Conservation (phyloP, 2,113 vertebrate genomes). For the Seriola quinqueradiata region DNA sequence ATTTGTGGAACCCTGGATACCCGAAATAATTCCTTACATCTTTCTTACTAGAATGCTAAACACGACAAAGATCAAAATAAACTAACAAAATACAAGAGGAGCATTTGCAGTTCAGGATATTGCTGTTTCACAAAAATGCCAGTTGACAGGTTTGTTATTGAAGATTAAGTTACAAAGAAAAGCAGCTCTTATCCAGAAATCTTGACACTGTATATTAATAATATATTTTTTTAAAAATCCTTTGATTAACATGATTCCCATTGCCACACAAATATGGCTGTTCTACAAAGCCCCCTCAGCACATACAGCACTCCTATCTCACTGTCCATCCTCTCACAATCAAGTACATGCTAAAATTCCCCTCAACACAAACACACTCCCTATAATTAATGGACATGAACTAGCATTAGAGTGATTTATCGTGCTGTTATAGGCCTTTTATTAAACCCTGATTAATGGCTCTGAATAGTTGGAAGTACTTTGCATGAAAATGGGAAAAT, state of each 20-base stretch:
- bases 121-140: not conserved
- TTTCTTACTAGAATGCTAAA: too few species aligned
- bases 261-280: constrained; percentile 4
- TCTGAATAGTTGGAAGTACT: constrained; percentile 22
- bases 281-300: constrained; percentile 2
- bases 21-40: not conserved
- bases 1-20: not conserved
- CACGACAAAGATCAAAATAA: not conserved
- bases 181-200: not conserved
- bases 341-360: constrained; percentile 18
- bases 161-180: not conserved
- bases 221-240: not conserved
- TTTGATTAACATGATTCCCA: not conserved
- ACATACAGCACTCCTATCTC: not conserved
- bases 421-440: constrained; percentile 53
- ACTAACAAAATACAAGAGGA: too few species aligned
- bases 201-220: not conserved
- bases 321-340: constrained; percentile 38
- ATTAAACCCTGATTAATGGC: constrained; percentile 66
- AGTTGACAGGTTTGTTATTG: not conserved
- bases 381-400: constrained; percentile 35
- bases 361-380: constrained; percentile 39
- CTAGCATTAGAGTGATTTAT: constrained; percentile 54
- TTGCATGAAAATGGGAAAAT: constrained; percentile 47
- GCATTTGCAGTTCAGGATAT: not conserved